Base-by-base conservation (phyloP, 37 sponge, comb jelly and placozoan species). In the Theonella swinhoei region DNA sequence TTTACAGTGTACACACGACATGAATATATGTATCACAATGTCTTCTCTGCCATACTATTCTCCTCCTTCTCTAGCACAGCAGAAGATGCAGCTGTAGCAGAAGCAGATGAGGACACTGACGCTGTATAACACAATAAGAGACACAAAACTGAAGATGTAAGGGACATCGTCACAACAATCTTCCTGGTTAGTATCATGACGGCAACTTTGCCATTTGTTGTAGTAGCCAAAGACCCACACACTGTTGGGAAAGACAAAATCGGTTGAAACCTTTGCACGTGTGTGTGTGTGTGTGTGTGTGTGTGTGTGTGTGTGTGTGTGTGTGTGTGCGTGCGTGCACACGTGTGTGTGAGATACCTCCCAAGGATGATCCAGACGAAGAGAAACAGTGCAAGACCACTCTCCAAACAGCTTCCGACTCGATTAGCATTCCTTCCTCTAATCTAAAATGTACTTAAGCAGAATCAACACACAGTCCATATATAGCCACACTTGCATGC, bases 321-420 rank as follows among this genome's bases (percentile, higher is more conserved):
- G n/a, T n/a, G n/a, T n/a, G n/a, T n/a, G n/a, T n/a, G n/a, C n/a
- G n/a, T n/a, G n/a, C n/a, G n/a, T n/a, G n/a, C n/a, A n/a, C n/a
- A n/a, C n/a, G n/a, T n/a, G 54, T 47, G 54, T 7, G 7, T 7
- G 7, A 47, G 7, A 14, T 47, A 47, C 54, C 54, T 47, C 0
- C 91, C 91, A 30, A 91, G 39, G 31, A 91, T 91, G 40, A 77
- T 72, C 91, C 91, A 91, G 32, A 86, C 66, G 64, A 91, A 91
- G 64, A 91, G 78, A 34, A 91, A 91, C 2, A 70, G 7, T 0
- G 78, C 23, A 17, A 91, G 22, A 11, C 85, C 30, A 26, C 78
- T 64, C 83, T 91, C 91, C 11, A 69, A 30, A 40, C 82, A 86
- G 67, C 38, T 86, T 0, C 87, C 87, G 31, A 79, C 70, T n/a